phyloP scores from a whole-genome alignment of 1,140 invertebrate genomes.

The Gonatopus flavifemur region DNA sequence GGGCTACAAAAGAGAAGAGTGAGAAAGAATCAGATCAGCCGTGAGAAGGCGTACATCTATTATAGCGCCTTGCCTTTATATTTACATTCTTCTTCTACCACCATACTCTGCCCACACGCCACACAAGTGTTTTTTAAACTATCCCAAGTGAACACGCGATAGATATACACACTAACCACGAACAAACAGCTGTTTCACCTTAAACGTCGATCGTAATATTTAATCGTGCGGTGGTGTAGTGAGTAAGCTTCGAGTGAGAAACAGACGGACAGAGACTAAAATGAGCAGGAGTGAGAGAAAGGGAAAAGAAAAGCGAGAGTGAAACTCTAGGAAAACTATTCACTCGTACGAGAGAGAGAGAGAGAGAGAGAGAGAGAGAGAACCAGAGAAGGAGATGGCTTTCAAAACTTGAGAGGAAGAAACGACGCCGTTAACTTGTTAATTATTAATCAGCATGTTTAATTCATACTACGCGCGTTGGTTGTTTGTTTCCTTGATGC shows the following conservation, averaged over 20 bases:
- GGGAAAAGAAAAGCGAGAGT: neutral
- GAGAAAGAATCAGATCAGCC: no score
- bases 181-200: conserved; percentile 13
- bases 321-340: neutral
- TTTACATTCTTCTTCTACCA: no score
- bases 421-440: conserved; percentile 44
- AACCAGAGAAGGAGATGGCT: neutral
- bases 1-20: no score
- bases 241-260: neutral
- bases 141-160: conserved; percentile 16
- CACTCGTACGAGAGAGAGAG: neutral
- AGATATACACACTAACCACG: neutral
- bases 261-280: neutral
- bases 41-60: neutral
- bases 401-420: conserved; percentile 19
- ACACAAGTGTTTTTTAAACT: conserved; percentile 5
- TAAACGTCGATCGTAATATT: conserved; percentile 17
- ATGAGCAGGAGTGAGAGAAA: neutral
- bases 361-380: conserved; percentile 10
- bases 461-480: conserved; percentile 53
- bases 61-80: no score
- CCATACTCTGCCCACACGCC: neutral
- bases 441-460: conserved; percentile 57
- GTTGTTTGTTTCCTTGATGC: conserved; percentile 55
- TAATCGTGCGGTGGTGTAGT: conserved; percentile 23